Conservation (phyloP, 2,888 invertebrate genomes). For the Cerastoderma edule region DNA sequence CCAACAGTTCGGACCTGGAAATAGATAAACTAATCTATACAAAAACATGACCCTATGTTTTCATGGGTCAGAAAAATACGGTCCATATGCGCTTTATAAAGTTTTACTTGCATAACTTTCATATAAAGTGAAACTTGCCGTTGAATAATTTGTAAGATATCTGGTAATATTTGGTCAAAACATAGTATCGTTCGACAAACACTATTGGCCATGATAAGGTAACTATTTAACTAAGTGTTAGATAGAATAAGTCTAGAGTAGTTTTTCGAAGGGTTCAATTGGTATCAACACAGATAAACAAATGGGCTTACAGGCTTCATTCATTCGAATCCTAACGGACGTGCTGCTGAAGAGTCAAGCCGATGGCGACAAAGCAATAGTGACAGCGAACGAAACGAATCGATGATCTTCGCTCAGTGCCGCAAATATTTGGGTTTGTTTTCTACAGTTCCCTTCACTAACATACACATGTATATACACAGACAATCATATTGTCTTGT, state of each 20-base stretch:
- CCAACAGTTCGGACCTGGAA: slow-evolving; percentile 20
- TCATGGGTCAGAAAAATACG: neutral
- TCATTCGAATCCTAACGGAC: too few relatives aligned
- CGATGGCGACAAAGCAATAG: too few relatives aligned
- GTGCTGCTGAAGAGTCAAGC: too few relatives aligned
- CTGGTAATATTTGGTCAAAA: neutral
- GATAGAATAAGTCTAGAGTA: too few relatives aligned
- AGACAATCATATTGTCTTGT: neutral
- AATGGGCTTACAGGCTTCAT: too few relatives aligned
- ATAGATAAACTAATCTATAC: neutral
- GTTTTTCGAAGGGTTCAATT: too few relatives aligned
- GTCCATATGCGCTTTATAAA: neutral
- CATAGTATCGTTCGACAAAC: too few relatives aligned
- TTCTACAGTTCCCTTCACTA: neutral
- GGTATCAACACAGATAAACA: too few relatives aligned
- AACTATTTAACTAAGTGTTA: too few relatives aligned
- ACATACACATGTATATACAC: neutral
- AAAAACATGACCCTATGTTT: neutral
- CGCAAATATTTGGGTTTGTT: neutral
- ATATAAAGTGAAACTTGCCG: neutral
- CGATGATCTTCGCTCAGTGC: neutral
- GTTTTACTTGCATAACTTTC: neutral
- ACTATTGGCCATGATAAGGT: too few relatives aligned
- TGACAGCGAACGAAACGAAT: neutral
- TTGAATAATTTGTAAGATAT: neutral